phyloP scores from a whole-genome alignment of 2,797 vertebrate genomes.

The Bovichtus variegatus region DNA sequence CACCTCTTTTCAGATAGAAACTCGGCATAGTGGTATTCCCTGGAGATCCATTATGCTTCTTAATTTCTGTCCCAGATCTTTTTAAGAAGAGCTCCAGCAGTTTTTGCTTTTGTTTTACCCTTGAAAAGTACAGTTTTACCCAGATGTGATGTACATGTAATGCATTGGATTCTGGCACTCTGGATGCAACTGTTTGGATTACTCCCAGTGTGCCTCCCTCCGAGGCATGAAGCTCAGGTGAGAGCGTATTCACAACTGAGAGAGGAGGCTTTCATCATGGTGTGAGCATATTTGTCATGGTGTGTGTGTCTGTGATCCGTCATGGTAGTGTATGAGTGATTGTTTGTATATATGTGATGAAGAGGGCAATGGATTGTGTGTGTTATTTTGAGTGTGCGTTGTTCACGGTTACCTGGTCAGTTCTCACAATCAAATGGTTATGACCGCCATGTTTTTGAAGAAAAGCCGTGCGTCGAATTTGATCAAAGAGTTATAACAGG shows the following conservation, averaged over 20 bases:
- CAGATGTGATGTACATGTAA: slow-evolving; percentile 30
- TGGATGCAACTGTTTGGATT: slow-evolving; percentile 35
- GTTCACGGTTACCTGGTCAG: not conserved
- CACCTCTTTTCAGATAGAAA: slow-evolving; percentile 12
- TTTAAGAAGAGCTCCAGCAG: slow-evolving; percentile 11
- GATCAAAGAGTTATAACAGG: slow-evolving; percentile 61
- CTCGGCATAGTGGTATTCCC: slow-evolving; percentile 3
- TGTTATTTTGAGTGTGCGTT: not conserved
- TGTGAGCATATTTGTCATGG: slow-evolving; percentile 30
- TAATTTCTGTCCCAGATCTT: slow-evolving; percentile 41
- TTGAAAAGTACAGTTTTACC: slow-evolving; percentile 27
- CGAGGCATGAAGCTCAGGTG: slow-evolving; percentile 32
- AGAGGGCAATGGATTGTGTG: not conserved
- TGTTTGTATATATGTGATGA: not conserved
- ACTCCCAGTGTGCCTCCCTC: slow-evolving; percentile 21
- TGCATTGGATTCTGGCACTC: slow-evolving; percentile 21
- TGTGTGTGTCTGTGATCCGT: slow-evolving; percentile 20
- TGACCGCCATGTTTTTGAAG: slow-evolving; percentile 18
- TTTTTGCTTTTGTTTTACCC: slow-evolving; percentile 42
- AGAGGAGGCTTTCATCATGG: slow-evolving; percentile 32
- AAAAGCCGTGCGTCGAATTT: slow-evolving; percentile 40
- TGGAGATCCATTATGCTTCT: slow-evolving; percentile 34
- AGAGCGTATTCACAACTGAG: slow-evolving; percentile 46
- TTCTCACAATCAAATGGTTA: not conserved
- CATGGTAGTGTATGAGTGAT: not conserved